Evolutionary conservation across 2,888 invertebrate species (phyloP), one percentile per base, ranked within the genome.

Genomic region (Chelonus formosanus): DNA sequence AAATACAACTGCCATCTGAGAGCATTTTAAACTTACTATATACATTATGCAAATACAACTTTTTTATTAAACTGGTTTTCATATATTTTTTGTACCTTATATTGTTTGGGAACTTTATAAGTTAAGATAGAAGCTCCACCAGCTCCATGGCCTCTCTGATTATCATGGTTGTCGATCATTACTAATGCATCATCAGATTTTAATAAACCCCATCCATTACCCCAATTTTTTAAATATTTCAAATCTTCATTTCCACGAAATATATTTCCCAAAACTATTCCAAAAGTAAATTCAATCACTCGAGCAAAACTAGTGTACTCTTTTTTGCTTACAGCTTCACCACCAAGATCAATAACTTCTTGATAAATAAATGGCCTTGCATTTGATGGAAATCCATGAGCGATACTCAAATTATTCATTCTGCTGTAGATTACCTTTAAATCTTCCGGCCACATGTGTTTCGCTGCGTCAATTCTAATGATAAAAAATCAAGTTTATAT

Each of bases 221-320:
- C 80, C 75, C 76, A 80, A 45, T 74, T 75, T 32, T 64, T 53
- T 43, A 83, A 69, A 35, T 70, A 76, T 32, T 76, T 77, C 3
- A 84, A 73, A 3, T 75, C 69, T 57, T 84, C 80, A 45, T 74
- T 64, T 40, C 80, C 76, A n/a, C 80, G 72, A 70, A 85, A 84
- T 63, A 69, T 69, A 3, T 59, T 36, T 2, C 84, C 83, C 8
- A 86, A 68, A 55, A 79, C 78, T 70, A 77, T 67, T 10, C 88
- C 86, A 71, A 85, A 88, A 59, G 85, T 84, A 82, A 95, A 95
- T 80, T 95, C 96, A 0, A 94, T 93, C 7, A 95, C 92, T 1
- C 89, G 75, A 0, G 87, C 88, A 5, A 86, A 76, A 3, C 72
- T 70, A 0, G 75, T 81, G 70, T 87, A 87, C 36, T 86, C 84